Percentiles rank a stretch among this genome's conserved stretches.
Conservation (phyloP, 2,888 invertebrate species). For the Eurytoma californica region DNA sequence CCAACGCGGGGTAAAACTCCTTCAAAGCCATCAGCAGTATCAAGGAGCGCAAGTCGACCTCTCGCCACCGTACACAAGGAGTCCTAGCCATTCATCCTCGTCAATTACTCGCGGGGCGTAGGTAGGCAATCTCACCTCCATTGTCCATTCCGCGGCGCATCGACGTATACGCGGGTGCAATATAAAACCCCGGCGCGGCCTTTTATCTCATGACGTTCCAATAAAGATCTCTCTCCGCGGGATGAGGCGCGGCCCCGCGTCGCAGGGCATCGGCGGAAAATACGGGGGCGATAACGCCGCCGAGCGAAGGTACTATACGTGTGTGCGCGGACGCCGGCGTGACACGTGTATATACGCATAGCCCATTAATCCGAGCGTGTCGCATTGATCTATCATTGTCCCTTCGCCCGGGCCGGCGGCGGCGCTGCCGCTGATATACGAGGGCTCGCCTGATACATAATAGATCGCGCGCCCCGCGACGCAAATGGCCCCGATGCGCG, state of each 20-base stretch:
- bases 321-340: background rate
- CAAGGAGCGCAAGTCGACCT: too few relatives aligned
- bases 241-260: background rate
- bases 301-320: background rate
- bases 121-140: too few relatives aligned
- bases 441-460: slow-evolving; percentile 69
- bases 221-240: too few relatives aligned
- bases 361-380: slow-evolving; percentile 73
- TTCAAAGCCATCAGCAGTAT: too few relatives aligned
- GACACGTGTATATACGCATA: slow-evolving; percentile 63
- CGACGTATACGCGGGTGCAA: background rate
- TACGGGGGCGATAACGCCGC: slow-evolving; percentile 61
- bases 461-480: slow-evolving; percentile 65
- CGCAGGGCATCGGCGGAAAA: slow-evolving; percentile 62
- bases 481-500: slow-evolving; percentile 58
- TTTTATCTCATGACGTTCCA: slow-evolving; percentile 19
- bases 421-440: slow-evolving; percentile 63
- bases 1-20: too few relatives aligned
- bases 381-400: slow-evolving; percentile 74
- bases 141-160: background rate
- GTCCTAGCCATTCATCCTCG: background rate
- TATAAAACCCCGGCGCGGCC: too few relatives aligned
- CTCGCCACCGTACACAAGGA: too few relatives aligned
- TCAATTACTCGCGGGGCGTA: slow-evolving; percentile 6
- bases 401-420: slow-evolving; percentile 54